Base-by-base conservation (phyloP, 2,888 invertebrate species). In the Aromia moschata region DNA sequence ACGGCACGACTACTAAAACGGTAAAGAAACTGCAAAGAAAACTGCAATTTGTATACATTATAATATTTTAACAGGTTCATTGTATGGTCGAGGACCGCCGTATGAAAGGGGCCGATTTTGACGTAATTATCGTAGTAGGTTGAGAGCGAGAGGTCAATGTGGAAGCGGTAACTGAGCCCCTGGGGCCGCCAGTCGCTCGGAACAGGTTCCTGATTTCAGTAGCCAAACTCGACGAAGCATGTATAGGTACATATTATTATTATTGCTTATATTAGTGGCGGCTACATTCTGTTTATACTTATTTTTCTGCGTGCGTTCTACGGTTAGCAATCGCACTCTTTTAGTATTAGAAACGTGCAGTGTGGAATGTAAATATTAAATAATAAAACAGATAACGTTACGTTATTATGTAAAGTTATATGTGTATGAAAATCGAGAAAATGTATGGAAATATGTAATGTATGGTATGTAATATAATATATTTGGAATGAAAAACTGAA, bases 91-190 rank as follows among this genome's bases (percentile, higher is more conserved):
- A 46, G 58, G 62, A 58, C 56, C 57, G 43, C 43, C 43, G 64
- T 64, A 69, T 68, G 63, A 68, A 69, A 67, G 67, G 54, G 65
- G 62, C 66, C 58, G 66, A 69, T 69, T 70, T 70, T 69, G 67
- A 69, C 64, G 67, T 70, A 70, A 70, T 70, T 70, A 70, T 70
- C 66, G 60, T 64, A 63, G 64, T 64, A 57, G 60, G 64, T 67
- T 64, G 64, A 58, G 67, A 65, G 65, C 67, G 67, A 68, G 69
- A 66, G 69, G 70, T 69, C 70, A 68, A 67, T 62, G 68, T 64
- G 64, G 68, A 67, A 68, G 66, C 65, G 68, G 65, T 62, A 43
- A 45, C 15, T 56, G 56, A 67, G 61, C 61, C 68, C 61, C 68
- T 64, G 52, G 60, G 62, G 65, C 62, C 11, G 12, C 25, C 37